A percentile compares a stretch with the other conserved stretches of the same genome.
These are phyloP conservation scores for Camponotus floridanus DNA, from an alignment of 1,140 invertebrate genomes.

Conservation along the genomic window DNA sequence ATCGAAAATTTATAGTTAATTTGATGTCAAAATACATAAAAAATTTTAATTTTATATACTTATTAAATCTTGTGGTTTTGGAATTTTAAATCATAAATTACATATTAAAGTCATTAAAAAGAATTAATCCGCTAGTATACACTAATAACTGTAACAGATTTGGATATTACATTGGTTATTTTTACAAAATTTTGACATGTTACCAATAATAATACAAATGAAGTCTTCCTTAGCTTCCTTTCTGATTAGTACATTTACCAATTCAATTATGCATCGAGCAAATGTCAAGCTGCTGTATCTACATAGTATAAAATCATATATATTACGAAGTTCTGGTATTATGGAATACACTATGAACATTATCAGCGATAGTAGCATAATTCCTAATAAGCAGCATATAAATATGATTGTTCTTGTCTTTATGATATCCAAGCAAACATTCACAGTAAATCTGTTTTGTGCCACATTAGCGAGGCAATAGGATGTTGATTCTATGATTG, in stretches of 20 bases:
- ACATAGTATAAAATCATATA: conserved; percentile 86
- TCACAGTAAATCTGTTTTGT: conserved; percentile 43
- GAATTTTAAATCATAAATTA: neutral
- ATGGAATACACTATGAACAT: conserved; percentile 86
- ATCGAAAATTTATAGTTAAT: neutral
- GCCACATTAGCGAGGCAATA: conserved; percentile 70
- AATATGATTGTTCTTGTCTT: neutral
- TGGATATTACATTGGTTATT: neutral
- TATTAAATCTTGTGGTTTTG: neutral
- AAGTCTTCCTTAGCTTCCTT: conserved; percentile 77
- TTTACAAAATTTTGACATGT: neutral
- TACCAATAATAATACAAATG: conserved; percentile 81
- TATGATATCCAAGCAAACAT: conserved; percentile 62
- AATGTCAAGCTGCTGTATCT: conserved; percentile 85
- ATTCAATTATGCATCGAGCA: conserved; percentile 84
- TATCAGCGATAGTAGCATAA: conserved; percentile 85
- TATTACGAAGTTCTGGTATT: conserved; percentile 86
- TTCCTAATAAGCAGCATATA: conserved; percentile 81
- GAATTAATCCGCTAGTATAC: neutral
- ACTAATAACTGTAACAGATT: neutral
- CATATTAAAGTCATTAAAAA: neutral
- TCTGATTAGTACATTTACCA: conserved; percentile 78
- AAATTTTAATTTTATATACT: neutral
- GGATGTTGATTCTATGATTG: conserved; percentile 14
- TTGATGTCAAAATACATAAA: neutral